Evolutionary conservation across 2,113 vertebrate species (phyloP).

Genomic region (rabbit (Oryctolagus cuniculus)): DNA sequence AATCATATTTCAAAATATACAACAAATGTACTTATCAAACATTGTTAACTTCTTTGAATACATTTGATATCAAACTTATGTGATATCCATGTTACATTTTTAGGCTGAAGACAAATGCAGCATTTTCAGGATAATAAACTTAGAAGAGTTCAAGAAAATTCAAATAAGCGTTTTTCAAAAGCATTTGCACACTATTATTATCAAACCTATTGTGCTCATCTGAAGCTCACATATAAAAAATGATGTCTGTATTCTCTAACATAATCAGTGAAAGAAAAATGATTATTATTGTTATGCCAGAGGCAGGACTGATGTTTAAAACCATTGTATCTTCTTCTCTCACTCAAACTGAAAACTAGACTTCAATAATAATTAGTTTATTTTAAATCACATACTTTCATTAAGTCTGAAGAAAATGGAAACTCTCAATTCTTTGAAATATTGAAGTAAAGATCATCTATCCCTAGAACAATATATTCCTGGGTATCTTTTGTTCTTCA

Average conservation of each 20-base stretch:
- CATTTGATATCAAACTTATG: not conserved
- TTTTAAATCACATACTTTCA: constrained; percentile 23
- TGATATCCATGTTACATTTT: not conserved
- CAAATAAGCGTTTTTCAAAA: not conserved
- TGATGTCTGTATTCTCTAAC: not conserved
- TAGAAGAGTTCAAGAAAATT: not conserved
- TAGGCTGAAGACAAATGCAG: not conserved
- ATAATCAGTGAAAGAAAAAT: constrained; percentile 26
- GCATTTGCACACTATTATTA: not conserved
- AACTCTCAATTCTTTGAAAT: constrained; percentile 25
- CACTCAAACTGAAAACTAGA: constrained; percentile 33
- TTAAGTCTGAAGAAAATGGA: constrained; percentile 53
- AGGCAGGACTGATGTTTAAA: not conserved
- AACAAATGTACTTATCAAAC: not conserved
- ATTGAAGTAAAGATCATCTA: constrained; percentile 55
- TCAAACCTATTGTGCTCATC: not conserved
- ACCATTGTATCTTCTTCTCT: constrained; percentile 34
- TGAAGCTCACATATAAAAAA: not conserved
- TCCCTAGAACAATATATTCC: constrained; percentile 36
- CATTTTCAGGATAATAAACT: not conserved
- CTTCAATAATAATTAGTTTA: constrained; percentile 50
- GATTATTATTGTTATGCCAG: not conserved
- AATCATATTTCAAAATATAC: not conserved
- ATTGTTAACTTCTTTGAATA: not conserved
- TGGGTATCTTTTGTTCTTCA: not conserved